phyloP scores from a whole-genome alignment of 1,140 invertebrate species.

The Tribolium madens region DNA sequence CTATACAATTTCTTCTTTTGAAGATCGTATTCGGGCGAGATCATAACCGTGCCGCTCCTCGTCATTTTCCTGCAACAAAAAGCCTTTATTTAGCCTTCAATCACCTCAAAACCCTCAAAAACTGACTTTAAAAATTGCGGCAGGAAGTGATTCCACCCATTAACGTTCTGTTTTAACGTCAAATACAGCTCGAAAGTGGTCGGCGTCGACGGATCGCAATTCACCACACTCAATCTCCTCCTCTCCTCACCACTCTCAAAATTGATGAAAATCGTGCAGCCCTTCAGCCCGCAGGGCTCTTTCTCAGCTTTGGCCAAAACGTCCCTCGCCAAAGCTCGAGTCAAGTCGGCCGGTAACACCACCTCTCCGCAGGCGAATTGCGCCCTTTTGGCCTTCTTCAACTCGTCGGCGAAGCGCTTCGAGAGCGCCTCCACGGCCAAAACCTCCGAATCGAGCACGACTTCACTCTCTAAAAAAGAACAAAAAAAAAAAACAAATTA shows the following conservation, averaged over 20 bases:
- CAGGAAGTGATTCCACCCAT: conserved; percentile 84
- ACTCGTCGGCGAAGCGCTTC: conserved; percentile 78
- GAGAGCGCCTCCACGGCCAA: conserved; percentile 71
- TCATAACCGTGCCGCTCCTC: conserved; percentile 62
- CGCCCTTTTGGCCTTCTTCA: conserved; percentile 81
- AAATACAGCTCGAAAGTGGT: conserved; percentile 89
- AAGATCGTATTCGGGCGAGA: conserved; percentile 61
- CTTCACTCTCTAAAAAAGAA: conserved; percentile 52
- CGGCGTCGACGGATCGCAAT: conserved; percentile 84
- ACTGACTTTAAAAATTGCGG: conserved; percentile 89
- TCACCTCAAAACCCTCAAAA: neutral
- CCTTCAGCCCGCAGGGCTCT: conserved; percentile 86
- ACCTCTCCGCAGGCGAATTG: conserved; percentile 84
- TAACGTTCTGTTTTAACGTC: conserved; percentile 84
- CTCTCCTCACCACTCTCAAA: conserved; percentile 79
- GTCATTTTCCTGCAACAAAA: conserved; percentile 63
- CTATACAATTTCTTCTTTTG: conserved; percentile 62
- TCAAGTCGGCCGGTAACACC: conserved; percentile 81
- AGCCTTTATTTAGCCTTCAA: neutral
- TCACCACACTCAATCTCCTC: conserved; percentile 74
- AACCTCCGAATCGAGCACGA: conserved; percentile 54
- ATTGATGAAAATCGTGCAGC: conserved; percentile 81
- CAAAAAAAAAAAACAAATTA: conserved; percentile 39
- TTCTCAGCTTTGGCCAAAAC: conserved; percentile 82
- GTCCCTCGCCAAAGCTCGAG: conserved; percentile 79